Conservation (phyloP, 2,797 vertebrate species). For the Triplophysa yarkandensis region DNA sequence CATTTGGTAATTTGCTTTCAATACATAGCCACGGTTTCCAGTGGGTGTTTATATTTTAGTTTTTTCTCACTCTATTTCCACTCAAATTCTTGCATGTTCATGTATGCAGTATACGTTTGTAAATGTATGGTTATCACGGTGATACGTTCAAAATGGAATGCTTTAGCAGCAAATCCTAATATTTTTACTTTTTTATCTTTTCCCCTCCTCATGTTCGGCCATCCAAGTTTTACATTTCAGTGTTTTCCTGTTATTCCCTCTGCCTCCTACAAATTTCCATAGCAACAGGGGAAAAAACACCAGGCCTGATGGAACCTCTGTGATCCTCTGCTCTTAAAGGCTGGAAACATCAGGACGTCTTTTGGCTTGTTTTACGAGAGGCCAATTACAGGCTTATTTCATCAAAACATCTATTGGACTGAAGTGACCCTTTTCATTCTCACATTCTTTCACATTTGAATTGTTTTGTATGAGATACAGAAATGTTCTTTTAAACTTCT, state of each 20-base stretch:
- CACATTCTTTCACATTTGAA: conserved; percentile 31
- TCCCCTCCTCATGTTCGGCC: conserved; percentile 27
- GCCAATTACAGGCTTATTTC: conserved; percentile 36
- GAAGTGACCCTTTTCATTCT: conserved; percentile 34
- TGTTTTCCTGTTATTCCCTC: conserved; percentile 56
- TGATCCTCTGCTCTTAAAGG: conserved; percentile 45
- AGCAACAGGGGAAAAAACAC: conserved; percentile 44
- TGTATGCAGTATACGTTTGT: conserved; percentile 10
- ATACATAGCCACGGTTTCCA: conserved; percentile 18
- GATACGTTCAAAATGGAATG: conserved; percentile 2
- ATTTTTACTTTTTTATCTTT: conserved; percentile 38
- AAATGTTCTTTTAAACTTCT: background rate
- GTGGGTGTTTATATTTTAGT: background rate
- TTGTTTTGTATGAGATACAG: conserved; percentile 28
- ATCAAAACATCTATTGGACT: conserved; percentile 44
- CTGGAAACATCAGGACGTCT: conserved; percentile 47
- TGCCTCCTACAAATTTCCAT: conserved; percentile 50
- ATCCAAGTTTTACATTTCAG: conserved; percentile 52
- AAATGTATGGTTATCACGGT: background rate
- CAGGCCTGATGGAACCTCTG: conserved; percentile 43
- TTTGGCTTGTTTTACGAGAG: conserved; percentile 30
- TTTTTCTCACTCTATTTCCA: background rate
- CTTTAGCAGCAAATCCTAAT: conserved; percentile 8
- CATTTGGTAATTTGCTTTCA: conserved; percentile 45
- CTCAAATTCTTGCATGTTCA: conserved; percentile 1